Conservation (phyloP, 1,140 invertebrate species). For the Condylostylus longicornis region DNA sequence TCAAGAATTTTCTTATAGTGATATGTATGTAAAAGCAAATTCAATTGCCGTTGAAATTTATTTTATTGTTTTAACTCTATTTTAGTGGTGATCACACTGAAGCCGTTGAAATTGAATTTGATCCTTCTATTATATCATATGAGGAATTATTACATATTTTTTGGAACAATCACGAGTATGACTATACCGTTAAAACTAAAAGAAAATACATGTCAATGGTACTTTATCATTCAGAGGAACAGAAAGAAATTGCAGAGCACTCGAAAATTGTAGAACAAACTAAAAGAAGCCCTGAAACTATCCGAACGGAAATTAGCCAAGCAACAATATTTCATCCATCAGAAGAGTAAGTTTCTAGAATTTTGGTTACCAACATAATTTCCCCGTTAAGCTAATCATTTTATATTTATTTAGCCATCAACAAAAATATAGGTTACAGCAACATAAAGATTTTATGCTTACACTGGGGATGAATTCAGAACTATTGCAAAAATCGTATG, state of each 20-base stretch:
- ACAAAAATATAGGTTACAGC: conserved; percentile 79
- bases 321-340: conserved; percentile 69
- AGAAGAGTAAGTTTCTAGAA: conserved; percentile 61
- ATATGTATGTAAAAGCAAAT: conserved; percentile 51
- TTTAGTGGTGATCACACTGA: conserved; percentile 83
- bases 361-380: not conserved
- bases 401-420: conserved; percentile 56
- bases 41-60: not conserved
- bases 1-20: conserved; percentile 60
- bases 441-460: conserved; percentile 55
- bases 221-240: conserved; percentile 78
- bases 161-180: conserved; percentile 85
- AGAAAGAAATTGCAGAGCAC: conserved; percentile 58
- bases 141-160: conserved; percentile 66
- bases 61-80: not conserved
- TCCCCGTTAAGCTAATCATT: not conserved
- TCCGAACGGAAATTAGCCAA: conserved; percentile 60
- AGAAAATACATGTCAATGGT: conserved; percentile 87
- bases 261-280: conserved; percentile 50
- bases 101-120: conserved; percentile 79
- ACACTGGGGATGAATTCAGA: conserved; percentile 47
- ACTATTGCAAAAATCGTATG: conserved; percentile 55
- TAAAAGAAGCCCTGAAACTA: conserved; percentile 37
- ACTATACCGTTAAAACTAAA: conserved; percentile 59
- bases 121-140: conserved; percentile 61